phyloP scores from a whole-genome alignment of 2,113 vertebrate species.

The Balaeniceps rex region DNA sequence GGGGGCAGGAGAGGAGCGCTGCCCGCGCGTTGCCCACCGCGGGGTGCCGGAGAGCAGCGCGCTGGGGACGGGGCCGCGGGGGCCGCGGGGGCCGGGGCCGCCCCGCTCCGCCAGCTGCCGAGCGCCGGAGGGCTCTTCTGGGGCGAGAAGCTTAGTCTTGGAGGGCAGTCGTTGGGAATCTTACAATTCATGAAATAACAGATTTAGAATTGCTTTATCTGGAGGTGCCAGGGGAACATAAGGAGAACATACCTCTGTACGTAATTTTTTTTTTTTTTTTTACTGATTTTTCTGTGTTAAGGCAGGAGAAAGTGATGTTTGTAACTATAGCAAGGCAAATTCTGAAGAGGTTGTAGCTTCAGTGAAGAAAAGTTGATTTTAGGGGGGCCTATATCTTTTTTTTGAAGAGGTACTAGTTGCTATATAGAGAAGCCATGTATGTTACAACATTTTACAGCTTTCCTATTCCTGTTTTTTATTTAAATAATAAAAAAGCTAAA shows the following conservation, averaged over 20 bases:
- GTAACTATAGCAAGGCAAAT: background rate
- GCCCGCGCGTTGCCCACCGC: background rate
- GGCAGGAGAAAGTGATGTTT: background rate
- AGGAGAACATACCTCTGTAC: background rate
- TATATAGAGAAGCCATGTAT: background rate
- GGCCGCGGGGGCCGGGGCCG: too few species aligned
- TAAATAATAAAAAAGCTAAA: background rate
- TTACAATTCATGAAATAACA: background rate
- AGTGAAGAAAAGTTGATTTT: background rate
- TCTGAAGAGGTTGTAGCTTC: background rate
- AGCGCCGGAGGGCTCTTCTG: too few species aligned
- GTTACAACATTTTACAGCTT: background rate
- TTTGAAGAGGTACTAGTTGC: background rate
- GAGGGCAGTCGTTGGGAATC: background rate
- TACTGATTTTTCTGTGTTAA: rapidly evolving
- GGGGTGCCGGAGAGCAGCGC: background rate
- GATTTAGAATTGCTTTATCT: background rate
- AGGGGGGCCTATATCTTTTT: background rate
- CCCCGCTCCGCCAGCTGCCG: too few species aligned
- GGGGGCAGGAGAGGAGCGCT: background rate
- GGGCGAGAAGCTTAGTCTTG: background rate
- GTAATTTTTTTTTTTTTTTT: background rate
- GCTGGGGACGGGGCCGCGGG: background rate
- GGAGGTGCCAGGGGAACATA: background rate
- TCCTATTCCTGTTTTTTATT: background rate